These are phyloP conservation scores for Dolomedes plantarius DNA, from an alignment of 2,888 invertebrate species.

Conservation along the genomic window DNA sequence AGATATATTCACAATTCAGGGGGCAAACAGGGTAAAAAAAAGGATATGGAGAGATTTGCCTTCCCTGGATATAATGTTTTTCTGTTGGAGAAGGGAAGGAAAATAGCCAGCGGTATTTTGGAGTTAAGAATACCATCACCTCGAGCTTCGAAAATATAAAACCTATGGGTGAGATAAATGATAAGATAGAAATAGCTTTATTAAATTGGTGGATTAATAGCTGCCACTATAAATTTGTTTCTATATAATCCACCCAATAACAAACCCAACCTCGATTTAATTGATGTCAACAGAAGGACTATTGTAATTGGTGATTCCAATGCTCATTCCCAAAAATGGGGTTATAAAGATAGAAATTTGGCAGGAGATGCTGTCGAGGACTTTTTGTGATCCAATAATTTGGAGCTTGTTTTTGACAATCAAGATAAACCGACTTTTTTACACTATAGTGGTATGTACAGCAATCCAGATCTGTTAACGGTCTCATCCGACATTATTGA, in stretches of 20 bases:
- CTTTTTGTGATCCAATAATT: not conserved
- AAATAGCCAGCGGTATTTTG: not conserved
- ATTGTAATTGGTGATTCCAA: constrained; percentile 2
- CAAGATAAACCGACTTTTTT: too few relatives aligned
- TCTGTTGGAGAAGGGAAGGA: not conserved
- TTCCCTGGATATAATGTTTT: not conserved
- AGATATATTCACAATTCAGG: not conserved
- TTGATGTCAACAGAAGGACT: not conserved
- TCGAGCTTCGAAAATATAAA: not conserved
- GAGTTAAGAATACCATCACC: not conserved
- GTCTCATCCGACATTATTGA: not conserved
- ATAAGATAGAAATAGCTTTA: not conserved
- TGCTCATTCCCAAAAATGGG: constrained; percentile 1
- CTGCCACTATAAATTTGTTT: constrained; percentile 4
- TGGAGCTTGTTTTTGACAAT: too few relatives aligned
- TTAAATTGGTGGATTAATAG: not conserved
- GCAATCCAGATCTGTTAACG: constrained; percentile 2
- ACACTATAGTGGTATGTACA: too few relatives aligned
- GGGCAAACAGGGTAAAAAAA: not conserved
- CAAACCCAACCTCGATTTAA: constrained; percentile 6
- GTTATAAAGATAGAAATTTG: not conserved
- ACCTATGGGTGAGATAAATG: not conserved
- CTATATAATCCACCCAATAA: constrained; percentile 7
- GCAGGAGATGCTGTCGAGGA: not conserved
- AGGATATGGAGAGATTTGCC: not conserved